Percentiles rank a stretch among this genome's conserved stretches.
These are phyloP conservation scores for Ceratosolen solmsi DNA, from an alignment of 1,140 invertebrate species.

Conservation along the genomic window DNA sequence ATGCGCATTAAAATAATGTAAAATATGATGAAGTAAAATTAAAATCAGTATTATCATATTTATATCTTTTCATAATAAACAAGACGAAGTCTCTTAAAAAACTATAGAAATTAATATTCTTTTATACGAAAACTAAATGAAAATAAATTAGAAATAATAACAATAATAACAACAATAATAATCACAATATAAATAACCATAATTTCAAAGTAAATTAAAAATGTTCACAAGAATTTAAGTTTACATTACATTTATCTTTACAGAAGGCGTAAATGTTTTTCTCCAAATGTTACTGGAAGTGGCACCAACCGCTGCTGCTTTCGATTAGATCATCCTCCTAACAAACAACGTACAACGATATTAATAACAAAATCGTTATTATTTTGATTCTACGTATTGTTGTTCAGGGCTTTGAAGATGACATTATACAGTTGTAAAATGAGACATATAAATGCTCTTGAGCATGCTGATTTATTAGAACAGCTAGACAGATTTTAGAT, in stretches of 20 bases:
- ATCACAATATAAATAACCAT: too few species aligned
- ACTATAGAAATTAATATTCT: too few species aligned
- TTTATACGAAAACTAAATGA: too few species aligned
- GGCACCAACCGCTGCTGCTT: conserved; percentile 87
- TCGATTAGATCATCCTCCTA: conserved; percentile 72
- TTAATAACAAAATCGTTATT: conserved; percentile 17
- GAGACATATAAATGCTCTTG: conserved; percentile 11
- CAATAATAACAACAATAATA: too few species aligned
- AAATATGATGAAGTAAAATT: too few species aligned
- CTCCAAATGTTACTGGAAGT: conserved; percentile 93
- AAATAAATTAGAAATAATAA: too few species aligned
- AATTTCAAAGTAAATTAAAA: too few species aligned
- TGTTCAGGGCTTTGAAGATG: conserved; percentile 34
- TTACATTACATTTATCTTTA: conserved; percentile 71
- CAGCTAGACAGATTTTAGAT: conserved; percentile 47
- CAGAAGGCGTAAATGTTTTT: conserved; percentile 92
- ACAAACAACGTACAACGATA: conserved; percentile 35
- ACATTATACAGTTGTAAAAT: conserved; percentile 28
- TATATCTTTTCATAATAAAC: too few species aligned
- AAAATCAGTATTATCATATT: too few species aligned
- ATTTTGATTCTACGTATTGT: conserved; percentile 28
- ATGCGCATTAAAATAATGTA: too few species aligned
- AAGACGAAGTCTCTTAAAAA: too few species aligned
- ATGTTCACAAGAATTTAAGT: too few species aligned
- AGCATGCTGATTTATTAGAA: conserved; percentile 27